A percentile compares a stretch with the other conserved stretches of the same genome.
phyloP scores from a whole-genome alignment of 2,888 invertebrate species.

The Altica lythri region DNA sequence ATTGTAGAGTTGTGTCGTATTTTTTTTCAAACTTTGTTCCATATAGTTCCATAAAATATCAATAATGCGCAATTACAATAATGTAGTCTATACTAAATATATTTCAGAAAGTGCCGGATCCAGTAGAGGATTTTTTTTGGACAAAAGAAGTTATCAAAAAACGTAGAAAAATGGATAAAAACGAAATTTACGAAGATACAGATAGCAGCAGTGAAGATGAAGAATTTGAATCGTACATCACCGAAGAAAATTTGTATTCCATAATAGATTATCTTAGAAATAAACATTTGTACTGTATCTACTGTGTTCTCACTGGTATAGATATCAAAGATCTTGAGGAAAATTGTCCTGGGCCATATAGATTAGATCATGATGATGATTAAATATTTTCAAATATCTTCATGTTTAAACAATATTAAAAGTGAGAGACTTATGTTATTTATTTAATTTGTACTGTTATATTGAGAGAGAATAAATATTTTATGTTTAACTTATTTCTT shows the following conservation, averaged over 20 bases:
- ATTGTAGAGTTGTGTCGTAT: too few species aligned
- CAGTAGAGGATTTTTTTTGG: slow-evolving; percentile 65
- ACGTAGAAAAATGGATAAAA: slow-evolving; percentile 50
- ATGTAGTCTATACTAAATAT: slow-evolving; percentile 2
- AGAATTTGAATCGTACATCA: slow-evolving; percentile 46
- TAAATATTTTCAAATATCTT: slow-evolving; percentile 38
- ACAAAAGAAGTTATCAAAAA: slow-evolving; percentile 55
- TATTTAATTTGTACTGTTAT: too few species aligned
- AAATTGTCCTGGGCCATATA: slow-evolving; percentile 69
- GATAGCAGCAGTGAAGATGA: slow-evolving; percentile 47
- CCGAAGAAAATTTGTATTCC: slow-evolving; percentile 52
- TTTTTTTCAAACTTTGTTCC: too few species aligned
- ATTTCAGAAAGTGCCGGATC: slow-evolving; percentile 58
- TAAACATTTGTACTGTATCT: slow-evolving; percentile 77
- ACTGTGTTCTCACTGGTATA: slow-evolving; percentile 75
- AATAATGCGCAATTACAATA: too few species aligned
- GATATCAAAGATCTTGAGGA: slow-evolving; percentile 64
- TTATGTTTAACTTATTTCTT: too few species aligned
- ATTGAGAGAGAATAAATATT: too few species aligned
- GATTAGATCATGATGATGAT: slow-evolving; percentile 64
- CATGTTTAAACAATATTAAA: too few species aligned
- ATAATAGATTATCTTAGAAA: slow-evolving; percentile 65
- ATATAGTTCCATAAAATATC: too few species aligned
- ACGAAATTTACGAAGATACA: slow-evolving; percentile 48
- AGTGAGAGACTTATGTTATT: too few species aligned